A percentile compares a stretch with the other conserved stretches of the same genome.
Conservation (phyloP, 2,113 vertebrate genomes). For the Pseudorhombus dupliciocellatus region DNA sequence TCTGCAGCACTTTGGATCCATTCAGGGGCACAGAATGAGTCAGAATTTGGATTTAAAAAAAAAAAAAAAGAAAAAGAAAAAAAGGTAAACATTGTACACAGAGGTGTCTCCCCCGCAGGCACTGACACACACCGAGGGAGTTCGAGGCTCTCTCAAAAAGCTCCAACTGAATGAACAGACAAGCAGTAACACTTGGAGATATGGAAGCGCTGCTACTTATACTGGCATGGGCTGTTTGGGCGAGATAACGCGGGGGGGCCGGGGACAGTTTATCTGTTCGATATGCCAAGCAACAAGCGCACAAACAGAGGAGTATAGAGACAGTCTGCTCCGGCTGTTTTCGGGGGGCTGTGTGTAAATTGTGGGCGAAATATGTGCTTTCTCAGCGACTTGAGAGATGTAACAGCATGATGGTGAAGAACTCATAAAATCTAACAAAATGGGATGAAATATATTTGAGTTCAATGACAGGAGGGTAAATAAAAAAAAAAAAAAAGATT, state of each 20-base stretch:
- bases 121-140: constrained; percentile 68
- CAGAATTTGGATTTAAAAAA: constrained; percentile 27
- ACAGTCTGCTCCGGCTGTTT: constrained; percentile 46
- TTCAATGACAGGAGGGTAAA: constrained; percentile 26
- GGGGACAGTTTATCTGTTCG: constrained; percentile 55
- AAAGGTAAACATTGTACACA: constrained; percentile 61
- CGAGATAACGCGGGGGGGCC: constrained; percentile 62
- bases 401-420: constrained; percentile 49
- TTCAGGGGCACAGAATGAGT: constrained; percentile 58
- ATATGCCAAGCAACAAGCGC: constrained; percentile 66
- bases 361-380: constrained; percentile 37
- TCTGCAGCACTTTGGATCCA: constrained; percentile 51
- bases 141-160: constrained; percentile 71
- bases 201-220: constrained; percentile 72
- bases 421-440: constrained; percentile 51
- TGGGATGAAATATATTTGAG: constrained; percentile 51
- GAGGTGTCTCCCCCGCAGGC: constrained; percentile 65
- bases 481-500: constrained; percentile 2
- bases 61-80: constrained; percentile 12
- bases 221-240: constrained; percentile 68
- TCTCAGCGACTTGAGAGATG: constrained; percentile 39
- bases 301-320: constrained; percentile 37
- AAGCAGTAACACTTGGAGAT: constrained; percentile 81
- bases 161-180: constrained; percentile 83
- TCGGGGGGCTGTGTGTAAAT: constrained; percentile 42